Conservation (phyloP, 1,140 invertebrate species). For the Hyposmocoma kahamanoa region DNA sequence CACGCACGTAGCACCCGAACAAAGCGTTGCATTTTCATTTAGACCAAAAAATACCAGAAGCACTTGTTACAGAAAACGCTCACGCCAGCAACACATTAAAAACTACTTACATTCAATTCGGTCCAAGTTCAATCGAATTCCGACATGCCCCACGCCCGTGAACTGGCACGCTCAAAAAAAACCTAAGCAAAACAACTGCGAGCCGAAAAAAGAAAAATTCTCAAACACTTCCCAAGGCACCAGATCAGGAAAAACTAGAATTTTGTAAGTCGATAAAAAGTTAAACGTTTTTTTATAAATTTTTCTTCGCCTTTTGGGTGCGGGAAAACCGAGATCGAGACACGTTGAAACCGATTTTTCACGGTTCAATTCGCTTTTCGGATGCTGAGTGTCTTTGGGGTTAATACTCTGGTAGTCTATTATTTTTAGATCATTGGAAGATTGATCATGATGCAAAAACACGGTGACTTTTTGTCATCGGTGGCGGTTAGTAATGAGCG, state of each 20-base stretch:
- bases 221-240: no score
- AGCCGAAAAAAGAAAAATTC: no score
- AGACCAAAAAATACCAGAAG: no score
- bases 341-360: slow-evolving; percentile 45
- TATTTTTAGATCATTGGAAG: slow-evolving; percentile 13
- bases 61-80: no score
- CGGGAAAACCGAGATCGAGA: slow-evolving; percentile 32
- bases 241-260: no score
- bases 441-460: background rate
- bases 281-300: background rate
- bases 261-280: no score
- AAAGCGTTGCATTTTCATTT: no score
- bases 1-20: no score
- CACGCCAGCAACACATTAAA: slow-evolving; percentile 32
- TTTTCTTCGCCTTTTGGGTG: slow-evolving; percentile 18
- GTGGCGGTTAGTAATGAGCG: no score
- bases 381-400: slow-evolving; percentile 29
- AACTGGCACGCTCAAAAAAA: slow-evolving; percentile 13
- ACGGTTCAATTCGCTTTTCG: slow-evolving; percentile 39
- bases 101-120: slow-evolving; percentile 50
- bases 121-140: slow-evolving; percentile 54
- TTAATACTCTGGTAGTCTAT: slow-evolving; percentile 34
- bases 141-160: slow-evolving; percentile 20
- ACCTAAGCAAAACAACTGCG: no score
- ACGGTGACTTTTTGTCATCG: no score